Evolutionary conservation across 2,888 invertebrate species (phyloP).

Genomic region (Disparrhopalites patrizii): DNA sequence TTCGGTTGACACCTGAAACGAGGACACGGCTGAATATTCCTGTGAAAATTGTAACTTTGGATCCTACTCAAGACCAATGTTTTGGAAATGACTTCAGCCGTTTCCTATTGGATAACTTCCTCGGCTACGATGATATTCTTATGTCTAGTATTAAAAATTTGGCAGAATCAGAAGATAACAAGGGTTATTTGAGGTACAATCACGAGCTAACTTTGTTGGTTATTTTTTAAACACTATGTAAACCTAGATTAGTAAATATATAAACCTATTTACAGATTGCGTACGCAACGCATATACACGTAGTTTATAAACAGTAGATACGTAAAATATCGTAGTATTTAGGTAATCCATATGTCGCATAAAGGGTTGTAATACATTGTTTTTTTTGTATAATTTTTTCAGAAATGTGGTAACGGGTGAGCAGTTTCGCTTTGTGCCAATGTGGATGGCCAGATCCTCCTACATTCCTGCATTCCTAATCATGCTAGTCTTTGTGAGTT

Average conservation of each 20-base stretch:
- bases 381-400: constrained; percentile 29
- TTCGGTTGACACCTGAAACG: constrained; percentile 77
- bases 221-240: too few species aligned
- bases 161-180: constrained; percentile 94
- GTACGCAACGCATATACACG: too few species aligned
- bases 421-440: constrained; percentile 95
- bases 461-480: constrained; percentile 94
- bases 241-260: too few species aligned
- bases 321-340: too few species aligned
- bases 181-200: constrained; percentile 84
- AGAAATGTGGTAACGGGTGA: constrained; percentile 98
- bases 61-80: constrained; percentile 82
- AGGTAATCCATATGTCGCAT: too few species aligned
- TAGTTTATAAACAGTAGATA: too few species aligned
- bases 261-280: too few species aligned
- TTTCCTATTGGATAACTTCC: constrained; percentile 82
- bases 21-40: constrained; percentile 85
- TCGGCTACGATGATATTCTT: constrained; percentile 95
- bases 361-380: not conserved
- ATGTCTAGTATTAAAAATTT: constrained; percentile 94
- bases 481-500: constrained; percentile 98
- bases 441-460: constrained; percentile 92
- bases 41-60: constrained; percentile 78
- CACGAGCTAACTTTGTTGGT: too few species aligned
- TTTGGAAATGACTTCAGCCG: constrained; percentile 91